Conservation (phyloP, 2,797 vertebrate genomes). For the Acanthis flammea region DNA sequence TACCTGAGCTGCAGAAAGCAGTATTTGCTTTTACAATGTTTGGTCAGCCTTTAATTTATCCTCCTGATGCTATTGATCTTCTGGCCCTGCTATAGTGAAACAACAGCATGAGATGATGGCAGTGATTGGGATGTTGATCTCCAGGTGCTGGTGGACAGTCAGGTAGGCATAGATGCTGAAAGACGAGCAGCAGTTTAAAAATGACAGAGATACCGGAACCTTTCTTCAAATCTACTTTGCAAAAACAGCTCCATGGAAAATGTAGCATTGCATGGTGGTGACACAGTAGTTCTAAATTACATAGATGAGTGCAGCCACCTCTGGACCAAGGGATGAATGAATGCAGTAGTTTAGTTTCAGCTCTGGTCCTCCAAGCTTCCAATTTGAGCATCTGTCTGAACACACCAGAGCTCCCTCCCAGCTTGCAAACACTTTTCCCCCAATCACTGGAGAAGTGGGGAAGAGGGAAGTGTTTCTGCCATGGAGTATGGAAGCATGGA, state of each 20-base stretch:
- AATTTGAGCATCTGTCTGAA: not conserved
- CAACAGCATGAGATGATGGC: not conserved
- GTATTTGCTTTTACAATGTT: not conserved
- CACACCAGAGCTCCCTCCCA: not conserved
- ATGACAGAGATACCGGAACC: not conserved
- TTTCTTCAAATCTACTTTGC: not conserved
- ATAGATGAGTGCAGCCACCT: not conserved
- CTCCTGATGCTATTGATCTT: not conserved
- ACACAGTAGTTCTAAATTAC: not conserved
- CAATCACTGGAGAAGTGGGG: no score
- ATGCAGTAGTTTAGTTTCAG: not conserved
- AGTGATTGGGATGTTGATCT: not conserved
- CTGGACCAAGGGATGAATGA: accelerated
- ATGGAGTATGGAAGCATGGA: not conserved
- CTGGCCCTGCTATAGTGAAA: not conserved
- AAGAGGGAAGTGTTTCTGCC: not conserved
- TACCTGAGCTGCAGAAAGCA: not conserved
- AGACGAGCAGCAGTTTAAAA: not conserved
- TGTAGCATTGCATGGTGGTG: not conserved
- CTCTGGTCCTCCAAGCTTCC: not conserved
- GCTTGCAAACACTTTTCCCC: not conserved
- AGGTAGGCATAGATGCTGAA: not conserved
- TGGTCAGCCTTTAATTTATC: not conserved
- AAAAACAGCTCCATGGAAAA: not conserved
- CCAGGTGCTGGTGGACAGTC: not conserved